Evolutionary conservation across 2,888 invertebrate species (phyloP), one percentile per base, ranked within the genome.

Genomic region (Drosophila quinaria): DNA sequence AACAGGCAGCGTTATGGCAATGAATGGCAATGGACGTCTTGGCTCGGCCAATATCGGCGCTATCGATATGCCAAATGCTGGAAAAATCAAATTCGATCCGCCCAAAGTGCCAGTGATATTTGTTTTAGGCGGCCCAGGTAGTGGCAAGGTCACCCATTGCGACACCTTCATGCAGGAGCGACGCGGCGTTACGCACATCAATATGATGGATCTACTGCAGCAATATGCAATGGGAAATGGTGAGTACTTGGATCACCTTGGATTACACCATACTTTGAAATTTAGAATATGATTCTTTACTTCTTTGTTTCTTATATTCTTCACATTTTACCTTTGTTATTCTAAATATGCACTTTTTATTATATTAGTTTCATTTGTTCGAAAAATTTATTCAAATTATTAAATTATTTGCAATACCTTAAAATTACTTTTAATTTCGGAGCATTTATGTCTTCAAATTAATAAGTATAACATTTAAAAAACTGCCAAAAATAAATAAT

Each of bases 131-230:
- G 98, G 98, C 75, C 98, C 98, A 78, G 98, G 98, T 85, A 98
- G 98, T 93, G 98, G 98, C 49, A 98, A 98, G 96, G 98, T 98
- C 94, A 98, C 98, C 90, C 98, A 98, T 93, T 98, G 98, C 94
- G 98, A 97, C 93, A 97, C 96, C 90, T 94, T 97, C 90, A 96
- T 96, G 95, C 96, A 97, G 93, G 97, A 97, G 93, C 95, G 96
- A 81, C 95, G 95, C 66, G 97, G 97, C 46, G 94, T 97, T 58
- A 95, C 96, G 51, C 97, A 97, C 93, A 97, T 97, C 92, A 97
- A 97, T 92, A 97, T 97, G 97, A 97, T 97, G 65, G 97, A 97
- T 91, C 94, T 97, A 13, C 94, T 97, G 81, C 97, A 97, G 91
- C 97, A 97, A 92, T 97, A 97, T 92, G 96, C 97, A 78, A 95